Percentiles rank a stretch among this genome's conserved stretches.
These are phyloP conservation scores for Syrmaticus mikado DNA, from an alignment of 2,113 vertebrate genomes.

Conservation along the genomic window DNA sequence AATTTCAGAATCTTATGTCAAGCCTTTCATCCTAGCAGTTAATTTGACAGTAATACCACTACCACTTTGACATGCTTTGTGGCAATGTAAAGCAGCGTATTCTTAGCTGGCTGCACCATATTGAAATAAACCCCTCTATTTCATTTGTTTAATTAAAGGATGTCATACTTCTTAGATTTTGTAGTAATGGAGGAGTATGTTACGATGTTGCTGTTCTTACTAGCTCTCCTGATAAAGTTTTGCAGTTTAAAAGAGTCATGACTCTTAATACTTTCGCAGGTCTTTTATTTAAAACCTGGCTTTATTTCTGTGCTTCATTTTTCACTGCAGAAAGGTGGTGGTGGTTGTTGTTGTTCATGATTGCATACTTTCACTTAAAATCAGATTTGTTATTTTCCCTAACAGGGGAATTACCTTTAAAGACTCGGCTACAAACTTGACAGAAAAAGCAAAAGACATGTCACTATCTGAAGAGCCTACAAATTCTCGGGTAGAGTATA, in stretches of 20 bases:
- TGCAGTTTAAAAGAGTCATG: not conserved
- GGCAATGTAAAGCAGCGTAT: not conserved
- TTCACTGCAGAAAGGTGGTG: not conserved
- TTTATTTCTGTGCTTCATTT: not conserved
- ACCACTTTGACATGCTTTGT: not conserved
- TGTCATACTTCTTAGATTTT: not conserved
- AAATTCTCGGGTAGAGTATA: constrained; percentile 44
- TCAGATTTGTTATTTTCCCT: not conserved
- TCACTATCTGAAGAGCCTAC: not conserved
- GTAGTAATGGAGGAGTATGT: not conserved
- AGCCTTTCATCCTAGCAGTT: not conserved
- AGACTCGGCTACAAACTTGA: not conserved
- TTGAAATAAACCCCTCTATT: not conserved
- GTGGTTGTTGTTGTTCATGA: not conserved
- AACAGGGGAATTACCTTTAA: not conserved
- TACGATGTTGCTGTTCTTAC: not conserved
- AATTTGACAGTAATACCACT: not conserved
- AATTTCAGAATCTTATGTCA: not conserved
- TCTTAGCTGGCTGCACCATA: not conserved
- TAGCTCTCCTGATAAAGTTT: not conserved
- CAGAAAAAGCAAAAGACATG: not conserved
- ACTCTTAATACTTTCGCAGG: not conserved
- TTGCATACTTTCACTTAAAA: not conserved
- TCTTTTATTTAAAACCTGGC: not conserved
- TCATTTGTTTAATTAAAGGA: not conserved